Evolutionary conservation across 2,113 vertebrate genomes (phyloP), one percentile per base, ranked within the genome.

Genomic region (Hemiscyllium ocellatum): DNA sequence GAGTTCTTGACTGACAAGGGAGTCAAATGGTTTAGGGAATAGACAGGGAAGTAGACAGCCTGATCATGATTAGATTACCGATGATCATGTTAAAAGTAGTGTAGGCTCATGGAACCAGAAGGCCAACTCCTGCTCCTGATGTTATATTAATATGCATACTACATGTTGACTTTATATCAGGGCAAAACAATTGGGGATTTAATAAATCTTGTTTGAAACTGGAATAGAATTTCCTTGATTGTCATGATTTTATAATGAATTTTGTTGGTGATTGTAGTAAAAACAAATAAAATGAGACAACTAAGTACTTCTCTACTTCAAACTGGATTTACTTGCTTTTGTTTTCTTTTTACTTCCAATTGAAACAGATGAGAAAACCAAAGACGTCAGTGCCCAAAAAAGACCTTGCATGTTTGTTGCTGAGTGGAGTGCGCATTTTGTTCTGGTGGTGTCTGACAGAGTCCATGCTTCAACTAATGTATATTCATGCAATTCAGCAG

Each of bases 361-460:
- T 24, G 72, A 72, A 70, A 69, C 95, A 99, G 99, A 99, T 99
- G 98, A 97, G 96, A 65, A 98, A 80, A 95, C 97, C 97, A 10
- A 97, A 97, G 95, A 96, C 94, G 93, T 95, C 96, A 96, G 96
- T 97, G 37, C 37, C 96, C 96, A 96, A 96, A 96, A 70, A 96
- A 96, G 96, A 95, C 86, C 83, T 97, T 4, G 1, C 80, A 0
- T 10, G 96, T 96, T 95, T 99, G 13, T 95, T 97, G 4, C 13
- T 96, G 95, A 97, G 97, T 87, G 96, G 97, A 50, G 96, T 97
- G 95, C 98, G 98, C 89, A 98, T 99, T 96, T 96, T 98, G 29
- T 96, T 98, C 95, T 99, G 98, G 98, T 99, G 99, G 99, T 97
- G 97, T 95, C 96, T 99, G 96, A 98, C 98, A 0, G 99, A 99